These are phyloP conservation scores for Ectemnius cavifrons DNA, from an alignment of 2,888 invertebrate species.

Conservation along the genomic window DNA sequence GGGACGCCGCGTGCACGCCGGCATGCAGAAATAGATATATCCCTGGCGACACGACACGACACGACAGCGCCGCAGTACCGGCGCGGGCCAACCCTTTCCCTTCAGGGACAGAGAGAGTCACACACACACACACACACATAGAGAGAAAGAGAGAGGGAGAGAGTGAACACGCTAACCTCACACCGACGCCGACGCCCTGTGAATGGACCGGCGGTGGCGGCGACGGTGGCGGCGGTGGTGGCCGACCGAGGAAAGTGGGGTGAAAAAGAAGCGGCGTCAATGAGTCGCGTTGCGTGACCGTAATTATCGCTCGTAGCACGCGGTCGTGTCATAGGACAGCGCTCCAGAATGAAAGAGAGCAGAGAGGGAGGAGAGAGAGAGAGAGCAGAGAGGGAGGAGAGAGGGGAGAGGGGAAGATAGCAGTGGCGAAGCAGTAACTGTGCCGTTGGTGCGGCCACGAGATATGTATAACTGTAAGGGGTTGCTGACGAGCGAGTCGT, in stretches of 20 bases:
- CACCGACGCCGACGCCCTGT: slow-evolving; percentile 46
- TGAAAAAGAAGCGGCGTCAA: slow-evolving; percentile 53
- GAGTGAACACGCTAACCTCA: too few relatives aligned
- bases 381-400: background rate
- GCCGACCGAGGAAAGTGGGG: slow-evolving; percentile 42
- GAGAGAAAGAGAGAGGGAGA: too few relatives aligned
- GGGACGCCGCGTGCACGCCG: slow-evolving; percentile 44
- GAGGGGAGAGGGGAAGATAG: background rate
- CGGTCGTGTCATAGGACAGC: slow-evolving; percentile 1
- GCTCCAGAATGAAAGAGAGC: background rate
- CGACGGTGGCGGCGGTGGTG: slow-evolving; percentile 24
- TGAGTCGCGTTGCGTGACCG: slow-evolving; percentile 63
- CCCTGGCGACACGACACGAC: slow-evolving; percentile 41
- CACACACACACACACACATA: too few relatives aligned
- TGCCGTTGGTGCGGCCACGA: too few relatives aligned
- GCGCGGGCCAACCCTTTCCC: too few relatives aligned
- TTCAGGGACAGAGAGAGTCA: too few relatives aligned
- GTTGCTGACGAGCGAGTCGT: too few relatives aligned
- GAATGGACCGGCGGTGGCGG: slow-evolving; percentile 66
- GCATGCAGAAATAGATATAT: slow-evolving; percentile 69
- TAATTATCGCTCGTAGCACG: slow-evolving; percentile 50
- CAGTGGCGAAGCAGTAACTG: too few relatives aligned
- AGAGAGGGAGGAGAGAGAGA: slow-evolving; percentile 8
- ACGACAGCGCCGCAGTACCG: too few relatives aligned
- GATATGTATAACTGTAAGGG: too few relatives aligned